phyloP scores from a whole-genome alignment of 2,797 vertebrate genomes.

The Parauchenoglanis punctatus region DNA sequence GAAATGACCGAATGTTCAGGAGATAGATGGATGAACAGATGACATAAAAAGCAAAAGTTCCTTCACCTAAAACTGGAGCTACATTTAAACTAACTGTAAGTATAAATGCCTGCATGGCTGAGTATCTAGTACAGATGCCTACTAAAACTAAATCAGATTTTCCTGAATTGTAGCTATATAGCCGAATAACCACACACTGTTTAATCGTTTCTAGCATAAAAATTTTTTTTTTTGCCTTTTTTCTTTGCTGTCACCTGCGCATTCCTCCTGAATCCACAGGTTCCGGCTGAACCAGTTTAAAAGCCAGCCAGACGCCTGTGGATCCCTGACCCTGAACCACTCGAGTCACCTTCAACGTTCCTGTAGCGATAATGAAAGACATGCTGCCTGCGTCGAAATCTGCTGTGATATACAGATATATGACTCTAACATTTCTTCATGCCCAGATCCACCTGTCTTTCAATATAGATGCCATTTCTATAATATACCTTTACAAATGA shows the following conservation, averaged over 20 bases:
- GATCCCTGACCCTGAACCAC: background rate
- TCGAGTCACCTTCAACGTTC: background rate
- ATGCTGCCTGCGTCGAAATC: background rate
- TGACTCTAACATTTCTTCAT: background rate
- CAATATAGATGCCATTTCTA: background rate
- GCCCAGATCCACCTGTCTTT: background rate
- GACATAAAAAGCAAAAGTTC: background rate
- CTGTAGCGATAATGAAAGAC: background rate
- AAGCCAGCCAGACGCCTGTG: background rate
- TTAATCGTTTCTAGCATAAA: background rate
- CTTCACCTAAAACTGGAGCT: background rate
- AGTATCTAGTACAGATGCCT: background rate
- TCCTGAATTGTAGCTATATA: background rate
- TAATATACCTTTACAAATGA: background rate
- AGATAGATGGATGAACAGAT: background rate
- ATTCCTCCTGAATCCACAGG: background rate
- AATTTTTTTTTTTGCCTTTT: too few species aligned
- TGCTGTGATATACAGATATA: background rate
- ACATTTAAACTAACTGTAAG: background rate
- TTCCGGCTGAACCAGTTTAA: too few species aligned
- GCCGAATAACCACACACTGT: background rate
- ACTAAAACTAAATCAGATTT: background rate
- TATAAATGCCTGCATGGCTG: background rate
- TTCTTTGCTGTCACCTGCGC: background rate
- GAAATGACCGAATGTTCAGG: background rate